phyloP scores from a whole-genome alignment of 2,113 vertebrate species.

The Ochotona curzoniae region DNA sequence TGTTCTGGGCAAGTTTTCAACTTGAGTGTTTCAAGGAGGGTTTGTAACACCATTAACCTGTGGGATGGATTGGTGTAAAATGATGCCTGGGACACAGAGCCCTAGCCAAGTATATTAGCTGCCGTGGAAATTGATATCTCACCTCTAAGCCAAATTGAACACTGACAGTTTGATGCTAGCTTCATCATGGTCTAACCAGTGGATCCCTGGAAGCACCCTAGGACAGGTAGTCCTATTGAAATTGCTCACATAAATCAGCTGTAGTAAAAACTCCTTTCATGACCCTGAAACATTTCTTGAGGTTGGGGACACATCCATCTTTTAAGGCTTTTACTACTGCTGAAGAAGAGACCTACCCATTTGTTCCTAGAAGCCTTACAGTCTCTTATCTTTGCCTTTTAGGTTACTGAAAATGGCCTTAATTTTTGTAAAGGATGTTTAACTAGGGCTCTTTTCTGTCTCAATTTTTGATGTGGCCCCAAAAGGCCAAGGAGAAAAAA shows the following conservation, averaged over 20 bases:
- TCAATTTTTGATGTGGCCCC: constrained; percentile 11
- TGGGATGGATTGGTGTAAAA: not conserved
- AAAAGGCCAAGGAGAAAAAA: constrained; percentile 33
- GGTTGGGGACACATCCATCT: constrained; percentile 60
- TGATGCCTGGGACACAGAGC: not conserved
- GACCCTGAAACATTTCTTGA: constrained; percentile 70
- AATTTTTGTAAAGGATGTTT: constrained; percentile 40
- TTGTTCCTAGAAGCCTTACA: constrained; percentile 44
- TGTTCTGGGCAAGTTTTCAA: not conserved
- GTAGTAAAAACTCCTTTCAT: constrained; percentile 61
- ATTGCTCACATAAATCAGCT: constrained; percentile 76
- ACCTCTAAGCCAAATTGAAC: constrained; percentile 62
- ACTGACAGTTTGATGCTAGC: constrained; percentile 68
- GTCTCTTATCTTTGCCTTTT: not conserved
- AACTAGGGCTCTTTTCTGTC: not conserved
- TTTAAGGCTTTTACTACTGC: constrained; percentile 58
- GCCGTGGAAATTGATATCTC: constrained; percentile 70
- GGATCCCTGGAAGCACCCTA: constrained; percentile 64
- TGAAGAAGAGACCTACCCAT: not conserved
- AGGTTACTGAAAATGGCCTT: constrained; percentile 48
- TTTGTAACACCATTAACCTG: not conserved
- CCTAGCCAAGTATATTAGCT: constrained; percentile 16
- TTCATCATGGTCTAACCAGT: constrained; percentile 71
- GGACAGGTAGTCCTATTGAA: constrained; percentile 57
- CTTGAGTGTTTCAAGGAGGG: not conserved